Percentiles rank a stretch among this genome's conserved stretches.
Evolutionary conservation across 2,888 invertebrate species (phyloP).

Genomic region (Megastigmus dorsalis): DNA sequence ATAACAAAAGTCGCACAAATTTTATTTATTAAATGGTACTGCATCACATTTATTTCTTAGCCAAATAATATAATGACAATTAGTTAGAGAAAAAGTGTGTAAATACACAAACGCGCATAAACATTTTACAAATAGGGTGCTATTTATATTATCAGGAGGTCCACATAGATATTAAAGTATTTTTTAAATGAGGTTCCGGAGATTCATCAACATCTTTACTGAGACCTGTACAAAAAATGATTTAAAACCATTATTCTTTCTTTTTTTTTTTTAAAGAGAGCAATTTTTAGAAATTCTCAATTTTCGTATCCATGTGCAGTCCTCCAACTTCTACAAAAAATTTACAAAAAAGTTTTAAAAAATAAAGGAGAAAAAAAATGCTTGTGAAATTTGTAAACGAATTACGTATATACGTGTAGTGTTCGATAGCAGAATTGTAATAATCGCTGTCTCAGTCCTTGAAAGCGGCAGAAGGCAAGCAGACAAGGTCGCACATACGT

Average conservation of each 20-base stretch:
- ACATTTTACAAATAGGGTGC: conserved; percentile 60
- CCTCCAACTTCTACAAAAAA: conserved; percentile 31
- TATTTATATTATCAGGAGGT: conserved; percentile 58
- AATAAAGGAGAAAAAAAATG: conserved; percentile 21
- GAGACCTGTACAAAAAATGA: conserved; percentile 52
- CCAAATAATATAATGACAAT: conserved; percentile 42
- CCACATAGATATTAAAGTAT: conserved; percentile 59
- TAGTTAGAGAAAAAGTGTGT: conserved; percentile 45
- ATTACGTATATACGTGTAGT: conserved; percentile 51
- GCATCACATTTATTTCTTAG: conserved; percentile 46
- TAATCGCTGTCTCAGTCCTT: conserved; percentile 54
- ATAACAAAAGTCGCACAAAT: conserved; percentile 53
- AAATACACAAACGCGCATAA: conserved; percentile 49
- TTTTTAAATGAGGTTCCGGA: conserved; percentile 60
- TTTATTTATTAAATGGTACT: conserved; percentile 43
- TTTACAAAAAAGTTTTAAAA: conserved; percentile 28
- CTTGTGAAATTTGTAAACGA: conserved; percentile 49
- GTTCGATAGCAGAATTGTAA: conserved; percentile 54
- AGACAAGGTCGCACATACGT: conserved; percentile 56
- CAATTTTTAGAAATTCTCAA: conserved; percentile 8
- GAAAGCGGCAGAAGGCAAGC: conserved; percentile 56
- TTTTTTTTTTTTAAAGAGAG: conserved; percentile 28
- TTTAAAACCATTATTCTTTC: too few species aligned
- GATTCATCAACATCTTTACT: conserved; percentile 57
- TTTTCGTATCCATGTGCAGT: conserved; percentile 28